Conservation (phyloP, 1,140 invertebrate species). For the Diorhabda elongata region DNA sequence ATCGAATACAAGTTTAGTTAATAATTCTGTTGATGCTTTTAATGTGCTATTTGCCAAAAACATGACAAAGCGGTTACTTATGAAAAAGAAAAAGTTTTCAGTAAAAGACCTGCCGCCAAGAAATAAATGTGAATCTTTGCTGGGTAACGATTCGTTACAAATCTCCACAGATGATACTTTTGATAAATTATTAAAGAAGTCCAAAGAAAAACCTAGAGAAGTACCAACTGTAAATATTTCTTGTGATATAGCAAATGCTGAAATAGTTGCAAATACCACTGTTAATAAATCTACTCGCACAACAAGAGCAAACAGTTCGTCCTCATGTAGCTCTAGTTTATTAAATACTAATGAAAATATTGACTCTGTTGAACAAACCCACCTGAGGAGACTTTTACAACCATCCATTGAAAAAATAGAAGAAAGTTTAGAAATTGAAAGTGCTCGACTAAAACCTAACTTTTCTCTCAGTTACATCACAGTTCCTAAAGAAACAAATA, state of each 20-base stretch:
- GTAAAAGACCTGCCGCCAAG: constrained; percentile 1
- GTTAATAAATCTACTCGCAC: too few relatives aligned
- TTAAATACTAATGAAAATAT: too few relatives aligned
- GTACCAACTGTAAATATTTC: neutral
- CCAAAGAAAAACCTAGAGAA: neutral
- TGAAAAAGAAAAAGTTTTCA: neutral
- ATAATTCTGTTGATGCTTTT: constrained; percentile 10
- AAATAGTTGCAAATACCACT: too few relatives aligned
- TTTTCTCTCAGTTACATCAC: neutral
- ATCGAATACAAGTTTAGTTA: constrained; percentile 7
- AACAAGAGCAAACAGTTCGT: too few relatives aligned
- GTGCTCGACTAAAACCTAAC: neutral
- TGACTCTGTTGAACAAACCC: neutral
- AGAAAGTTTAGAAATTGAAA: constrained; percentile 6
- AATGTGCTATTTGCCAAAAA: constrained; percentile 12
- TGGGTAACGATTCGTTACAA: neutral
- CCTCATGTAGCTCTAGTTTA: too few relatives aligned
- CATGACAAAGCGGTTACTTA: constrained; percentile 8
- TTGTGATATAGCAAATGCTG: too few relatives aligned
- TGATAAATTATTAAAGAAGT: constrained; percentile 1
- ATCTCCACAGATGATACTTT: constrained; percentile 8
- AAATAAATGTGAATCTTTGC: neutral
- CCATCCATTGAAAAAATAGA: constrained; percentile 4
- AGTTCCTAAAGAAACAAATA: neutral
- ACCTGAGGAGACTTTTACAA: neutral